Percentiles rank a stretch among this genome's conserved stretches.
Conservation (phyloP, 2,888 invertebrate genomes). For the Leptarthrus brevirostris region DNA sequence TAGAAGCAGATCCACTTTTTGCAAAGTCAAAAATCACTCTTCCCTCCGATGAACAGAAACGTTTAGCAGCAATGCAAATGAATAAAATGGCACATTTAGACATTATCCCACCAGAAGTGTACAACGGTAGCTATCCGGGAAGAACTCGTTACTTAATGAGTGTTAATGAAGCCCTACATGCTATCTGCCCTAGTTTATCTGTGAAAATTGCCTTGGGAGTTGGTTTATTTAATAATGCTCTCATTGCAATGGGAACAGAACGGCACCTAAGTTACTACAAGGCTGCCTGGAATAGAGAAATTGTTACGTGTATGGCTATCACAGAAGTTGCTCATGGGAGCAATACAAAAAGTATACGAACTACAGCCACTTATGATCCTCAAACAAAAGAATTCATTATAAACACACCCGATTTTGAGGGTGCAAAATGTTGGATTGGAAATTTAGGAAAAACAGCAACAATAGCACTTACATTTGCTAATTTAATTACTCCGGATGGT, state of each 20-base stretch:
- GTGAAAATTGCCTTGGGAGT: constrained; percentile 83
- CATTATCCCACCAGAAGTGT: constrained; percentile 73
- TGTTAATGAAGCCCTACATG: constrained; percentile 79
- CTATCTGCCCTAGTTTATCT: constrained; percentile 78
- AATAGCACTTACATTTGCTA: constrained; percentile 88
- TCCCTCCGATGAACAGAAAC: constrained; percentile 79
- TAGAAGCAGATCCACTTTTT: constrained; percentile 85
- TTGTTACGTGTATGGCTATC: constrained; percentile 85
- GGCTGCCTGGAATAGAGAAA: constrained; percentile 78
- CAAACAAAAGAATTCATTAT: constrained; percentile 78
- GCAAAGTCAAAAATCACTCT: constrained; percentile 73
- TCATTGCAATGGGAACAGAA: constrained; percentile 81
- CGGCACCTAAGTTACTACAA: constrained; percentile 77
- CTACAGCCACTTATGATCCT: constrained; percentile 84
- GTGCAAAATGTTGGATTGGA: constrained; percentile 83
- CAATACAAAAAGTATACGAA: constrained; percentile 88
- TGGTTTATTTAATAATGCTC: constrained; percentile 79
- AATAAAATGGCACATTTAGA: constrained; percentile 76
- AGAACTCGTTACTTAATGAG: constrained; percentile 80
- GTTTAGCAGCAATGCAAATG: constrained; percentile 75
- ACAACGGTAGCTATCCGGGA: constrained; percentile 72
- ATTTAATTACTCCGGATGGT: constrained; percentile 83
- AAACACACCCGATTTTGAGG: constrained; percentile 80
- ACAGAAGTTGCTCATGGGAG: constrained; percentile 94
- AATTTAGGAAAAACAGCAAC: constrained; percentile 78